phyloP scores from a whole-genome alignment of 2,888 invertebrate genomes.

The Pycnomerus fuliginosus region DNA sequence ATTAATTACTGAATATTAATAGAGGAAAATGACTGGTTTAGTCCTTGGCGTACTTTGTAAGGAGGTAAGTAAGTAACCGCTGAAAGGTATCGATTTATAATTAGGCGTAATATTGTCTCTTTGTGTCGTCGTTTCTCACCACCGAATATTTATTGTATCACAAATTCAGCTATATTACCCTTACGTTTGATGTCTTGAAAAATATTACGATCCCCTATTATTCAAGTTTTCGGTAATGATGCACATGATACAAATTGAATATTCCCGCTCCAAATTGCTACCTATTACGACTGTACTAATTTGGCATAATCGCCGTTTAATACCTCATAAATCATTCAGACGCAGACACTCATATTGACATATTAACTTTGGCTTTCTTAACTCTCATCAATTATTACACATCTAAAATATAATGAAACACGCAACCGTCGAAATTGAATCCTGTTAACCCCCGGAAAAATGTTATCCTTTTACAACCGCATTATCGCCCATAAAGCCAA shows the following conservation, averaged over 20 bases:
- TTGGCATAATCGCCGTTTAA: conserved; percentile 50
- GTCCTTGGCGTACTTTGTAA: conserved; percentile 46
- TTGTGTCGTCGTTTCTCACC: conserved; percentile 19
- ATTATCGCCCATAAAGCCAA: too few species aligned
- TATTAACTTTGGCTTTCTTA: conserved; percentile 38
- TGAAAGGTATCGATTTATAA: conserved; percentile 52
- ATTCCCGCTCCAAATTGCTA: conserved; percentile 41
- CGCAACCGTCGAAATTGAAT: too few species aligned
- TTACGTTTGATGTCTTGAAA: background rate
- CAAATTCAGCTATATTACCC: background rate
- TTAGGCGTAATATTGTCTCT: conserved; percentile 41
- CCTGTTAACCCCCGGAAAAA: too few species aligned
- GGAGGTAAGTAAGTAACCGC: conserved; percentile 50
- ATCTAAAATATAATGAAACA: too few species aligned
- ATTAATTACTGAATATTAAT: conserved; percentile 54
- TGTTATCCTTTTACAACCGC: too few species aligned
- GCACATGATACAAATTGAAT: conserved; percentile 30
- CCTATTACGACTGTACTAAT: conserved; percentile 47
- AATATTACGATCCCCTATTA: too few species aligned
- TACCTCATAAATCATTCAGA: conserved; percentile 48
- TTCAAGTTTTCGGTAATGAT: too few species aligned
- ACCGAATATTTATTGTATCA: background rate
- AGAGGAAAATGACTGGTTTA: conserved; percentile 52
- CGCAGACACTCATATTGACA: conserved; percentile 44
- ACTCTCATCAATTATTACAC: conserved; percentile 21